phyloP scores from a whole-genome alignment of 2,797 vertebrate species.

The Amphiprion clarkii region DNA sequence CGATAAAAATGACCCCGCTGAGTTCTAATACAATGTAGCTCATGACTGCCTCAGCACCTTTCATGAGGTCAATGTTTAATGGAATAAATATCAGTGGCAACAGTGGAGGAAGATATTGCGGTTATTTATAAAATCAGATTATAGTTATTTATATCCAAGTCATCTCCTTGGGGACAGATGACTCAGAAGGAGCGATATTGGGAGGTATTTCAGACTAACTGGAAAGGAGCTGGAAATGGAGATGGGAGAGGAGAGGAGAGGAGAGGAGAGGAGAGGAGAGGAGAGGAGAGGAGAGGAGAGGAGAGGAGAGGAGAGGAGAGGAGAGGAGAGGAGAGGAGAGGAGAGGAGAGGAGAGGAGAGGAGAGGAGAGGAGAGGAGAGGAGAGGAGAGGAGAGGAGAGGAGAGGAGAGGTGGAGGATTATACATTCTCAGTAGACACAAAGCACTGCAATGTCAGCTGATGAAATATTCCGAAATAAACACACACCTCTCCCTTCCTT shows the following conservation, averaged over 20 bases:
- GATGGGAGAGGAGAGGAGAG: background rate
- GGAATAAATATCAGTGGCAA: constrained; percentile 75
- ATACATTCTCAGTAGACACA: constrained; percentile 52
- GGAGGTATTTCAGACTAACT: constrained; percentile 70
- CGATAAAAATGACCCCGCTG: constrained; percentile 56
- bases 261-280: background rate
- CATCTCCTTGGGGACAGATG: constrained; percentile 78
- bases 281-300: background rate
- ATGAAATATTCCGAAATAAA: constrained; percentile 73
- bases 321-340: background rate
- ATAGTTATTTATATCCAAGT: constrained; percentile 79
- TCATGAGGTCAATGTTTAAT: constrained; percentile 70
- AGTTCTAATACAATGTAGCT: constrained; percentile 51
- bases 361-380: constrained; percentile 16
- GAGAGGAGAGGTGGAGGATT: constrained; percentile 16
- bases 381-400: background rate
- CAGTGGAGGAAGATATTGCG: constrained; percentile 65
- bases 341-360: background rate
- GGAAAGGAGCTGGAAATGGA: constrained; percentile 19
- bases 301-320: background rate
- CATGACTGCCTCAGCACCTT: constrained; percentile 61
- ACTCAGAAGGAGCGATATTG: constrained; percentile 71
- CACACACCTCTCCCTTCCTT: constrained; percentile 33
- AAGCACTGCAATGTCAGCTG: constrained; percentile 50
- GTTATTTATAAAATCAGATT: constrained; percentile 82